Base-by-base conservation (phyloP, 2,888 invertebrate genomes). In the Dioctria rufipes region DNA sequence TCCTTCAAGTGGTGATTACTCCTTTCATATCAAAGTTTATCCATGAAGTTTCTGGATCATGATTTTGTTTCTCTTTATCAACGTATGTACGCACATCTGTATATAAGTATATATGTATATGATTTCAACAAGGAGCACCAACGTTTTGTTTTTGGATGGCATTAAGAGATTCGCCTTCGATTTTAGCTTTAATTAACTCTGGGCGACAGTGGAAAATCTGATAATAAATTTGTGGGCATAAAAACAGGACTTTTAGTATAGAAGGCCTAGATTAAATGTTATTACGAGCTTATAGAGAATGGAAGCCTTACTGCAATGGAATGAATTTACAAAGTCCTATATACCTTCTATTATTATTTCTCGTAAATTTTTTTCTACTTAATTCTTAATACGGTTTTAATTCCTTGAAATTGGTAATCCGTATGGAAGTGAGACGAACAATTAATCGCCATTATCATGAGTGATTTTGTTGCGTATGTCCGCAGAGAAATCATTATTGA, bases 101-200 rank as follows among this genome's bases (percentile, higher is more conserved):
- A 25, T 25, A 25, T n/a, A n/a, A n/a, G n/a, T n/a, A n/a, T 25
- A 25, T 25, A 25, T 25, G 25, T 25, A 25, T 25, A 25, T 25
- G 25, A 25, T 25, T 25, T 25, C 25, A 25, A 25, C 25, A 25
- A 54, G 11, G 54, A n/a, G 11, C 54, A 54, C 8, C 11, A 11
- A 4, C 3, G 3, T 8, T 46, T 46, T 46, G 46, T 46, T 46
- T 46, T 61, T 61, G 37, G 6, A 37, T 25, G 60, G 73, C 39
- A 73, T 73, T 73, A 73, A 73, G 60, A 60, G 73, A 73, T 73
- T 73, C 73, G 42, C 40, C 73, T 73, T 73, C 73, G 73, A 73
- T 73, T 73, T 60, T 51, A 42, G 60, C 54, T 73, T 73, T 73
- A 73, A 73, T 73, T 73, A 73, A 73, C 73, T 73, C 25, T 25